These are phyloP conservation scores for Danaus plexippus DNA, from an alignment of 1,140 invertebrate species.

Conservation along the genomic window DNA sequence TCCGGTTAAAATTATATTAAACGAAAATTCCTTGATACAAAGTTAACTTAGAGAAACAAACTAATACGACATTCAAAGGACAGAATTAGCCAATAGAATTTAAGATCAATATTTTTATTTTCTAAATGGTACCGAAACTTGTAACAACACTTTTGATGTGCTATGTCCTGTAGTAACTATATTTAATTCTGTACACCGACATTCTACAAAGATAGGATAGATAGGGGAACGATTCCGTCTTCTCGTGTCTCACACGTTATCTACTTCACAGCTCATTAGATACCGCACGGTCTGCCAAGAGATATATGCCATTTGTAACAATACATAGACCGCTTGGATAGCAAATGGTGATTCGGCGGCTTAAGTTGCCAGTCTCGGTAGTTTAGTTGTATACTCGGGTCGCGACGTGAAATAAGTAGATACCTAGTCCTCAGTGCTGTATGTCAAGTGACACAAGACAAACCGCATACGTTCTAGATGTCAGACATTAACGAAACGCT, in stretches of 20 bases:
- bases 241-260: constrained; percentile 60
- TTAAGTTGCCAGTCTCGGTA: constrained; percentile 51
- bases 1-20: constrained; percentile 34
- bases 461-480: constrained; percentile 58
- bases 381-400: constrained; percentile 30
- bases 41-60: neutral
- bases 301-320: constrained; percentile 68
- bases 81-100: no score
- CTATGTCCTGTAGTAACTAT: no score
- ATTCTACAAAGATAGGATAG: constrained; percentile 50
- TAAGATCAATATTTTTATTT: constrained; percentile 26
- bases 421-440: constrained; percentile 32
- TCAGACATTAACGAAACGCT: constrained; percentile 61
- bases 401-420: constrained; percentile 44
- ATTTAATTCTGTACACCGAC: neutral
- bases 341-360: constrained; percentile 53
- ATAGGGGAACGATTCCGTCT: constrained; percentile 56
- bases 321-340: constrained; percentile 52
- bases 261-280: constrained; percentile 71
- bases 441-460: constrained; percentile 47
- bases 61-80: no score
- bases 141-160: no score
- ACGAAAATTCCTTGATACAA: constrained; percentile 1
- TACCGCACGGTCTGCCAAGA: constrained; percentile 51
- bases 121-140: no score